phyloP scores from a whole-genome alignment of 1,140 invertebrate genomes.

The Euwallacea similis region DNA sequence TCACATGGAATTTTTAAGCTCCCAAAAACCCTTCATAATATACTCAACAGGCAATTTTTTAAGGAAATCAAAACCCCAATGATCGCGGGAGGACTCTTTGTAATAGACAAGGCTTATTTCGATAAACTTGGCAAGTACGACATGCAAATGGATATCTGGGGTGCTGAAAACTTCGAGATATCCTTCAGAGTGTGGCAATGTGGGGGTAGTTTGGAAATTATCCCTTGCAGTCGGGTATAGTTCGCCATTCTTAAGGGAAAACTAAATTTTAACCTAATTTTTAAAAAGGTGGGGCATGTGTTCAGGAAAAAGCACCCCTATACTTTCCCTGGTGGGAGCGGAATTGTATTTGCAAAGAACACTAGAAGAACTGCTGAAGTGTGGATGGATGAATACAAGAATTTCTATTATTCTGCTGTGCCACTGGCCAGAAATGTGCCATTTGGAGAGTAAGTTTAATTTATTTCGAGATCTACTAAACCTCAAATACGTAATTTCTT shows the following conservation, averaged over 20 bases:
- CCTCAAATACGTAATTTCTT: conserved; percentile 42
- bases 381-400: conserved; percentile 95
- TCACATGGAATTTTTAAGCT: too few species aligned
- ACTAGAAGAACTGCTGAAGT: conserved; percentile 89
- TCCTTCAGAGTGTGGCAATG: conserved; percentile 93
- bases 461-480: not conserved
- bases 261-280: not conserved
- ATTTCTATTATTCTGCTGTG: conserved; percentile 86
- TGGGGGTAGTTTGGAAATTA: conserved; percentile 90
- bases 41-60: conserved; percentile 20
- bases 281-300: conserved; percentile 73
- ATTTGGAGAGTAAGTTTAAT: conserved; percentile 80
- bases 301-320: conserved; percentile 94
- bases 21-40: not conserved
- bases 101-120: conserved; percentile 91
- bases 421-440: conserved; percentile 84
- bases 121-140: conserved; percentile 95
- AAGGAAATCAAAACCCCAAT: conserved; percentile 84
- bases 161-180: conserved; percentile 79
- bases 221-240: conserved; percentile 83
- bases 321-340: conserved; percentile 90
- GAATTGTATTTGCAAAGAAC: conserved; percentile 87
- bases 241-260: too few species aligned
- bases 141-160: conserved; percentile 97
- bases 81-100: conserved; percentile 93